Evolutionary conservation across 2,888 invertebrate species (phyloP).

Genomic region (Xiphydria camelus): DNA sequence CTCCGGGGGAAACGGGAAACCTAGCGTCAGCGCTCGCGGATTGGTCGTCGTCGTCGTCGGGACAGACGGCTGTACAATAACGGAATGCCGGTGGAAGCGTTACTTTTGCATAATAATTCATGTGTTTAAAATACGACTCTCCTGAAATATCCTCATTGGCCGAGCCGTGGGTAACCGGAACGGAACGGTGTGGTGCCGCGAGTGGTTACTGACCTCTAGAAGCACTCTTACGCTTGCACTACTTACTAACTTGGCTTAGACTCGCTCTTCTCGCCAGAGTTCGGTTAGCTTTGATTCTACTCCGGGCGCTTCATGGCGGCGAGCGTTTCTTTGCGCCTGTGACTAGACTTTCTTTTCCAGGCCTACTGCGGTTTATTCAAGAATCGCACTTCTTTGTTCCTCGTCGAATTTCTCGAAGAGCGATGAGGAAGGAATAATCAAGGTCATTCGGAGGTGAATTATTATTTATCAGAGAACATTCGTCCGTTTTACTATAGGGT

Average conservation of each 20-base stretch:
- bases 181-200: conserved; percentile 36
- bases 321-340: conserved; percentile 37
- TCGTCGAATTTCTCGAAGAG: too few relatives aligned
- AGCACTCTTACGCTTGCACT: conserved; percentile 58
- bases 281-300: too few relatives aligned
- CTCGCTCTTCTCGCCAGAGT: too few relatives aligned
- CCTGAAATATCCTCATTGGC: conserved; percentile 21
- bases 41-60: conserved; percentile 1
- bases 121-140: conserved; percentile 14
- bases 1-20: not conserved
- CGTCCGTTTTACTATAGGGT: too few relatives aligned
- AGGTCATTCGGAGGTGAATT: too few relatives aligned
- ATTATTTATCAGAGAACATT: too few relatives aligned
- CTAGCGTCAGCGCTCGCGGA: not conserved
- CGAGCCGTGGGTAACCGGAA: conserved; percentile 32
- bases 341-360: too few relatives aligned
- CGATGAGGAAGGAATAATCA: too few relatives aligned
- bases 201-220: conserved; percentile 40
- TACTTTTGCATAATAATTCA: conserved; percentile 43
- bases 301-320: too few relatives aligned
- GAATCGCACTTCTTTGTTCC: too few relatives aligned
- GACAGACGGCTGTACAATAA: conserved; percentile 26
- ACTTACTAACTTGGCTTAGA: conserved; percentile 51
- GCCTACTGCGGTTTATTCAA: too few relatives aligned
- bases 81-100: conserved; percentile 39